phyloP scores from a whole-genome alignment of 2,888 invertebrate genomes.

The Synergus itoensis region DNA sequence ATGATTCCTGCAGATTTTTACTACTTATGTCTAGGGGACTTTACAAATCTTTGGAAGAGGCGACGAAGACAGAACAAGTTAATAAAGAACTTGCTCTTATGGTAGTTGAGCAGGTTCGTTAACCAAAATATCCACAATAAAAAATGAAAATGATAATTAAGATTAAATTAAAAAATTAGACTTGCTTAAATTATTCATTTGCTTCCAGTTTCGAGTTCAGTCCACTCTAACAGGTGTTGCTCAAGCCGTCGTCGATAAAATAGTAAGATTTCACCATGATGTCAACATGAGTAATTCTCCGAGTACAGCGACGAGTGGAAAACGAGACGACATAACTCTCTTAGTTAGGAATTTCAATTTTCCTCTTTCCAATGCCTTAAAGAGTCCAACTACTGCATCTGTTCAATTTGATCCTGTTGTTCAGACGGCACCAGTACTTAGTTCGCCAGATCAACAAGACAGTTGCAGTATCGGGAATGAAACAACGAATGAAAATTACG shows the following conservation, averaged over 20 bases:
- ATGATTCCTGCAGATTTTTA: slow-evolving; percentile 89
- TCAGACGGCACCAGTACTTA: slow-evolving; percentile 75
- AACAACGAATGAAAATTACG: slow-evolving; percentile 65
- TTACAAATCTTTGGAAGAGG: slow-evolving; percentile 90
- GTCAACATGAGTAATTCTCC: slow-evolving; percentile 83
- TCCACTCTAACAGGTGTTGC: slow-evolving; percentile 90
- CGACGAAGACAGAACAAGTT: slow-evolving; percentile 87
- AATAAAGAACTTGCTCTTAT: slow-evolving; percentile 90
- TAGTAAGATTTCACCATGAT: slow-evolving; percentile 90
- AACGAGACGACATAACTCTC: slow-evolving; percentile 91
- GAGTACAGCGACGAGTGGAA: slow-evolving; percentile 78
- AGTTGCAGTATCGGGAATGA: slow-evolving; percentile 60
- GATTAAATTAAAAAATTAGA: too few species aligned
- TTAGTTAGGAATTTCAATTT: slow-evolving; percentile 93
- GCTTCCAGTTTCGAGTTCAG: slow-evolving; percentile 85
- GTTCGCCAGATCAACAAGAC: slow-evolving; percentile 60
- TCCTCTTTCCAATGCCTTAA: slow-evolving; percentile 83
- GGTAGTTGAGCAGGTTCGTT: slow-evolving; percentile 85
- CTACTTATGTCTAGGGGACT: slow-evolving; percentile 92
- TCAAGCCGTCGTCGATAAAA: slow-evolving; percentile 91
- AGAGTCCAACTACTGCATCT: slow-evolving; percentile 79
- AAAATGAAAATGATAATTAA: background rate
- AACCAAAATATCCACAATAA: background rate
- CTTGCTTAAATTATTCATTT: background rate
- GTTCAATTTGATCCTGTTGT: slow-evolving; percentile 84